A percentile compares a stretch with the other conserved stretches of the same genome.
Conservation (phyloP, 1,140 invertebrate species). For the Eufriesea mexicana region DNA sequence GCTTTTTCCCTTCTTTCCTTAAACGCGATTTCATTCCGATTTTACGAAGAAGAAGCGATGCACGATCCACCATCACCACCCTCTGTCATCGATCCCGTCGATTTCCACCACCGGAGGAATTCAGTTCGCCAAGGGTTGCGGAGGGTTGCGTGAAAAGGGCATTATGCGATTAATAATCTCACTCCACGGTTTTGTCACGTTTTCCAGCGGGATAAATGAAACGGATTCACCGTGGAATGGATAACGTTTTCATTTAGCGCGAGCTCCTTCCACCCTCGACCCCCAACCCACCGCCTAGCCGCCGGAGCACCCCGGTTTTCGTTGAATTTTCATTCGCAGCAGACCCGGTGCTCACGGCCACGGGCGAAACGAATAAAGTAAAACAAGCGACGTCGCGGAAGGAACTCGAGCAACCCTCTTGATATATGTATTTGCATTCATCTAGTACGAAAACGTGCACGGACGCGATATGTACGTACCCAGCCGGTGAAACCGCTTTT, state of each 20-base stretch:
- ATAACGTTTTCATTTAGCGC: constrained; percentile 6
- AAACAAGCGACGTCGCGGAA: constrained; percentile 60
- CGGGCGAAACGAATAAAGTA: constrained; percentile 59
- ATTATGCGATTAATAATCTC: constrained; percentile 3
- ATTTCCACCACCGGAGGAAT: too few relatives aligned
- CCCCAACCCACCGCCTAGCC: neutral
- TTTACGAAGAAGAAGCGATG: too few relatives aligned
- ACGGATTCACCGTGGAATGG: neutral
- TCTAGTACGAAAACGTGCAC: constrained; percentile 38
- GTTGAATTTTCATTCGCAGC: constrained; percentile 49
- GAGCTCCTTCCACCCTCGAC: constrained; percentile 2
- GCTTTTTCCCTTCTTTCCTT: too few relatives aligned
- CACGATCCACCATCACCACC: too few relatives aligned
- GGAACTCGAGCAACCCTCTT: constrained; percentile 56
- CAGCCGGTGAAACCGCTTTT: constrained; percentile 1
- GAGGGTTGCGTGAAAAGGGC: neutral
- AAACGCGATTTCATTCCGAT: too few relatives aligned
- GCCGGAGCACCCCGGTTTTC: constrained; percentile 1
- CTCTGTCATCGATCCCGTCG: too few relatives aligned
- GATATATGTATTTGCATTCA: constrained; percentile 67
- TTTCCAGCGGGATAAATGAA: neutral
- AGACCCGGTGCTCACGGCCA: neutral
- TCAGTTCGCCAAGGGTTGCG: neutral
- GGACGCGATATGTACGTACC: constrained; percentile 5
- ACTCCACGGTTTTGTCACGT: neutral